Conservation (phyloP, 2,797 vertebrate species). For the Agapornis canus region DNA sequence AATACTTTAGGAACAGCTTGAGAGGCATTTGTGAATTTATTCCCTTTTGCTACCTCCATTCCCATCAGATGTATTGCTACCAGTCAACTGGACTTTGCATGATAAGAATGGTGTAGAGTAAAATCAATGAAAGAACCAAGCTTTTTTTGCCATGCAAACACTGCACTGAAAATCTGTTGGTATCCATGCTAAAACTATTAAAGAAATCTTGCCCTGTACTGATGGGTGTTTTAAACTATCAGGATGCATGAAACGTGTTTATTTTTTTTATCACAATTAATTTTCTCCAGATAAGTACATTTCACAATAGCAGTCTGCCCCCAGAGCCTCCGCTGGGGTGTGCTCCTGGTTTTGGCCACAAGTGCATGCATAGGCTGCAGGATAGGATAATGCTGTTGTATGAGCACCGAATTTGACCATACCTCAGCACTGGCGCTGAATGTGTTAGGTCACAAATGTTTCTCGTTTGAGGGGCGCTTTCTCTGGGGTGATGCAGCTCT, state of each 20-base stretch:
- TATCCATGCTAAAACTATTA: fast-evolving
- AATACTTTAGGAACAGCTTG: conserved; percentile 27
- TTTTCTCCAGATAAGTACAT: neutral
- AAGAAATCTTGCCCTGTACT: neutral
- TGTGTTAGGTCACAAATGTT: fast-evolving
- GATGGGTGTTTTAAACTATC: neutral
- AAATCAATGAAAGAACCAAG: neutral
- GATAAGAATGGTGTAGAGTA: neutral
- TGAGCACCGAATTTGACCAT: fast-evolving
- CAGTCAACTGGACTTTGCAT: conserved; percentile 2
- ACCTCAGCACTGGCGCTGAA: fast-evolving
- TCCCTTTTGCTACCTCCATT: neutral
- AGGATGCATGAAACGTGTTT: neutral
- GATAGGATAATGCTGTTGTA: fast-evolving
- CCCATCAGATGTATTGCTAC: conserved; percentile 5
- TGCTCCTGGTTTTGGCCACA: neutral
- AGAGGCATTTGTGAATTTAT: conserved; percentile 40
- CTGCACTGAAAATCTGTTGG: neutral
- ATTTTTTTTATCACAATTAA: neutral
- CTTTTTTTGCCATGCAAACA: neutral
- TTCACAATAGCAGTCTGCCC: neutral
- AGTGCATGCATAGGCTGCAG: fast-evolving
- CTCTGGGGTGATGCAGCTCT: fast-evolving
- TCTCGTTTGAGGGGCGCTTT: neutral
- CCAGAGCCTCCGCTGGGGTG: neutral